phyloP scores from a whole-genome alignment of 2,113 vertebrate species.

The Pterocles orientalis region DNA sequence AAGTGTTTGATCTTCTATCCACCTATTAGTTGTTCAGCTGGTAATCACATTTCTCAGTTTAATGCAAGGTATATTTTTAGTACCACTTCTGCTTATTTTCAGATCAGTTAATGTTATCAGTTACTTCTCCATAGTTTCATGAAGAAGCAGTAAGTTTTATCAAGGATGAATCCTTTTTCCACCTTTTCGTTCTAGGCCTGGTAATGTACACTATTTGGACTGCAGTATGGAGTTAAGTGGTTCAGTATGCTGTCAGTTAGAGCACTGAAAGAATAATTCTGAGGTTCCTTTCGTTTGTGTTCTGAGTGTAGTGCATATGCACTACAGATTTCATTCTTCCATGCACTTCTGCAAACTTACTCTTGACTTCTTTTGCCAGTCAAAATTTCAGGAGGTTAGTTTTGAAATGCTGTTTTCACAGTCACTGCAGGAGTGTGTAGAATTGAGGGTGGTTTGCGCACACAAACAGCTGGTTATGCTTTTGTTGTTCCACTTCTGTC shows the following conservation, averaged over 20 bases:
- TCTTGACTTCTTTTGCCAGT: neutral
- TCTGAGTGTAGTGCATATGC: neutral
- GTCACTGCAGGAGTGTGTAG: neutral
- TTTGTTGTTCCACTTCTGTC: neutral
- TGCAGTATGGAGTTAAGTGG: neutral
- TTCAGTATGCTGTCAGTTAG: neutral
- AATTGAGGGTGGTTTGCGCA: neutral
- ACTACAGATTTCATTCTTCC: neutral
- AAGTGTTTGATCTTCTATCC: neutral
- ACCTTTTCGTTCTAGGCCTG: accelerated
- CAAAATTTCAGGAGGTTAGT: neutral
- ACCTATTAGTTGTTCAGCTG: neutral
- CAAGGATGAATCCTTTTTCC: neutral
- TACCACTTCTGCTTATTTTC: neutral
- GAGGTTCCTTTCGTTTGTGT: neutral
- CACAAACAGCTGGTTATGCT: neutral
- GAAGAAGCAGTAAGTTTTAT: constrained; percentile 22
- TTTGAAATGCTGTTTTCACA: neutral
- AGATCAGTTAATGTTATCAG: neutral
- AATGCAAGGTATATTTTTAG: neutral
- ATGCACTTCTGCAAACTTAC: neutral
- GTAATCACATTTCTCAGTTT: neutral
- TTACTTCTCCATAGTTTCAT: constrained; percentile 40
- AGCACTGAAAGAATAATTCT: neutral
- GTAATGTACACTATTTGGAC: neutral